Evolutionary conservation across 2,113 vertebrate species (phyloP).

Genomic region (Castor canadensis): DNA sequence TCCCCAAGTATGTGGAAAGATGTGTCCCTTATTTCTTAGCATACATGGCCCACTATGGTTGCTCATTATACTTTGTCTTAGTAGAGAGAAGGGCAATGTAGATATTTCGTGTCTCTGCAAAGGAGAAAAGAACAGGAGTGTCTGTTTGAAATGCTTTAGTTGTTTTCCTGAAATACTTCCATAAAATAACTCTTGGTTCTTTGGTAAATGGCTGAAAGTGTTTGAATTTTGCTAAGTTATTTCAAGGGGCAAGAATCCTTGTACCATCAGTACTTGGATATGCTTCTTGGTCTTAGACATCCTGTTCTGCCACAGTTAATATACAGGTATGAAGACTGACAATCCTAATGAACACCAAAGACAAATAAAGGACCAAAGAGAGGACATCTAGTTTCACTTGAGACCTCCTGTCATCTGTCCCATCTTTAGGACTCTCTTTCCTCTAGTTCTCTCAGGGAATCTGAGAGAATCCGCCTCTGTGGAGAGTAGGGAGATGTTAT

Average conservation of each 20-base stretch:
- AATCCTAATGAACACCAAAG: background rate
- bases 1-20: background rate
- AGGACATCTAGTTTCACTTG: background rate
- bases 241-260: background rate
- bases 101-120: background rate
- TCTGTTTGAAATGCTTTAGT: background rate
- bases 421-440: background rate
- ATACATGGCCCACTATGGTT: background rate
- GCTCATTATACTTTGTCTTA: background rate
- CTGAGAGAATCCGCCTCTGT: fast-evolving
- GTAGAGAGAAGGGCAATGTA: background rate
- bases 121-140: background rate
- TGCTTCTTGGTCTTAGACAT: background rate
- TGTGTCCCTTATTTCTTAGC: background rate
- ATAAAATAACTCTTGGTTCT: background rate
- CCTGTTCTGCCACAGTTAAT: background rate
- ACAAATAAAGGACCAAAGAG: background rate
- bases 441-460: background rate
- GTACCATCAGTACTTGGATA: background rate
- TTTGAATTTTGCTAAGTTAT: background rate
- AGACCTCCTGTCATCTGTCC: background rate
- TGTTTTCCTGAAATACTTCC: background rate
- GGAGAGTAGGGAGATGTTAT: background rate
- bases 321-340: background rate
- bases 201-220: background rate